Evolutionary conservation across 1,140 invertebrate species (phyloP), one percentile per base, ranked within the genome.

Genomic region (Limonius californicus): DNA sequence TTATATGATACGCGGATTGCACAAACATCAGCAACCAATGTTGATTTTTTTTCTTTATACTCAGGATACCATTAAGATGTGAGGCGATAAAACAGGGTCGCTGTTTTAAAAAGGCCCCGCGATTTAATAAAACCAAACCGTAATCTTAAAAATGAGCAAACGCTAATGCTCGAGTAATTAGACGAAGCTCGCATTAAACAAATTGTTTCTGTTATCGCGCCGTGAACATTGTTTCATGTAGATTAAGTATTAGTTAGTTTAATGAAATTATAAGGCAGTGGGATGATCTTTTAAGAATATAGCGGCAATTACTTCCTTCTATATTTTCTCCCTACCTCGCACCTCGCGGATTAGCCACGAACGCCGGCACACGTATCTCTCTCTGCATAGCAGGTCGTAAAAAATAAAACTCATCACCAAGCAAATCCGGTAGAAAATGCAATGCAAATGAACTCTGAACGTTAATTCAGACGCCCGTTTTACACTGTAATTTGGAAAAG

Each of bases 341-440:
- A 66, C 65, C 65, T 63, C 57, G 21, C 14, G 61, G 58, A 63
- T 66, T 63, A 66, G 43, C 61, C 20, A 21, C 43, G 54, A 59
- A 23, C 56, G 30, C 15, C 15, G n/a, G 20, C 35, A 39, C 55
- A 42, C 56, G 50, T 50, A 20, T 63, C 58, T 55, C 23, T 12
- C 57, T 32, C 35, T 45, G 59, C 45, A 61, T 53, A 50, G 45
- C 45, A 18, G 55, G 27, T 45, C 50, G 57, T 67, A 67, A 67
- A 67, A 67, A 67, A 67, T 67, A 67, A 67, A 67, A 64, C 62
- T 67, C 66, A 67, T 67, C 63, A 67, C 56, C 39, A 50, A 54
- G 32, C 63, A 67, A 67, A 67, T 67, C 66, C 66, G 54, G 59
- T 27, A 30, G 62, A 65, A 66, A 67, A 67, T 67, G 66, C 63